Base-by-base conservation (phyloP, 2,888 invertebrate species). In the Eupithecia centaureata region DNA sequence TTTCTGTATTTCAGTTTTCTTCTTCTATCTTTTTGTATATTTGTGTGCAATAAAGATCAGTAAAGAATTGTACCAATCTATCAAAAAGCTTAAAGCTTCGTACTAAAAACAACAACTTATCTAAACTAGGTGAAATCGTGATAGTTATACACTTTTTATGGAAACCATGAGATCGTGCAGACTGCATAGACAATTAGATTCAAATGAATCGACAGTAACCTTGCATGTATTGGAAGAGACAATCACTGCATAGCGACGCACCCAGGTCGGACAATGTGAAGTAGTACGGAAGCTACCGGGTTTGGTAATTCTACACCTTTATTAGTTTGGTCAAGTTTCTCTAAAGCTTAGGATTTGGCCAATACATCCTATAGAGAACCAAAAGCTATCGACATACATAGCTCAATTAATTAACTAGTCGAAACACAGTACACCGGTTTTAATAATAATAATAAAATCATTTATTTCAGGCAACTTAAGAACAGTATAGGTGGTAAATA, bases 241-340 rank as follows among this genome's bases (percentile, higher is more conserved):
- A 92, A 90, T 93, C 92, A 88, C 92, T 89, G 91, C 90, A 91
- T 92, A 90, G 81, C 82, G 91, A 91, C 91, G 92, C 92, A 91
- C 92, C 92, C 87, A 91, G 82, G 83, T 83, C 83, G 80, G 79
- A 89, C 88, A 85, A 84, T 87, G 89, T 88, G 86, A 89, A 81
- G 86, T 88, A 57, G 57, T 57, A 4, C 57, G 5, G 32, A 32
- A 57, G 57, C 57, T 32, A 12, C 22, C 12, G n/a, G 5, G n/a
- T 56, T 30, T 30, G 28, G 28, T 30, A 47, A 22, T 22, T 47
- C 47, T 22, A 7, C 3, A 42, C 10, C 5, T 5, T 5, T 15
- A 35, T 15, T 35, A 15, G n/a, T n/a, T n/a, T n/a, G n/a, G n/a
- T n/a, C n/a, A n/a, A n/a, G n/a, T n/a, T n/a, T n/a, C n/a, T n/a